Evolutionary conservation across 2,888 invertebrate species (phyloP), one percentile per base, ranked within the genome.

Genomic region (Lymantria monacha): DNA sequence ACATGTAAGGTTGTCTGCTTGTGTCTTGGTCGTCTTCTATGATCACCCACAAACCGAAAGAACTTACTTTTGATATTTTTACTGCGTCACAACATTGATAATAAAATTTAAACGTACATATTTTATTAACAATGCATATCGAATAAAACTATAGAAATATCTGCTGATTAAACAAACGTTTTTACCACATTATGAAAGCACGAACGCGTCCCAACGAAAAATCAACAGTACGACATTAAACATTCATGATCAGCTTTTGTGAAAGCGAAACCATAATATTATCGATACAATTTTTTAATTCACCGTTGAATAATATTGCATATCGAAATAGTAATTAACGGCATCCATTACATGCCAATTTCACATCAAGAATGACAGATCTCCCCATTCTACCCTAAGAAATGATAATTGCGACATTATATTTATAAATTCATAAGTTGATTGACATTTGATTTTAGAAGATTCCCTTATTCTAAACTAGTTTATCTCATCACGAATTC

Each of bases 181-280:
- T 77, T 79, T 75, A 76, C 72, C 72, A 77, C 73, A 83, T 85
- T 81, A 84, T 69, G 73, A 77, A 48, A 58, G 78, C 74, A 64
- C 78, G 78, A 74, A 87, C 88, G 85, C 90, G 82, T 87, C 81
- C 70, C 75, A 72, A 62, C 63, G 75, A 69, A 87, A 84, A 83
- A 83, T 78, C 82, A 88, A 86, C 85, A 81, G 61, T 59, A 73
- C 49, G 50, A 55, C 42, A 83, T 91, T 69, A 86, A 87, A 82
- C 65, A 90, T 91, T 87, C 85, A 89, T 76, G 70, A 53, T 67
- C 79, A 72, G 73, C 74, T 76, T 76, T 81, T 80, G 76, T 79
- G 59, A 69, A 66, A 60, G 63, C 66, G 66, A 69, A 73, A 65
- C 69, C 75, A 75, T 14, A 80, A 82, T 66, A 78, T 70, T 59